phyloP scores from a whole-genome alignment of 2,797 vertebrate genomes.

The Delichon dasypus region DNA sequence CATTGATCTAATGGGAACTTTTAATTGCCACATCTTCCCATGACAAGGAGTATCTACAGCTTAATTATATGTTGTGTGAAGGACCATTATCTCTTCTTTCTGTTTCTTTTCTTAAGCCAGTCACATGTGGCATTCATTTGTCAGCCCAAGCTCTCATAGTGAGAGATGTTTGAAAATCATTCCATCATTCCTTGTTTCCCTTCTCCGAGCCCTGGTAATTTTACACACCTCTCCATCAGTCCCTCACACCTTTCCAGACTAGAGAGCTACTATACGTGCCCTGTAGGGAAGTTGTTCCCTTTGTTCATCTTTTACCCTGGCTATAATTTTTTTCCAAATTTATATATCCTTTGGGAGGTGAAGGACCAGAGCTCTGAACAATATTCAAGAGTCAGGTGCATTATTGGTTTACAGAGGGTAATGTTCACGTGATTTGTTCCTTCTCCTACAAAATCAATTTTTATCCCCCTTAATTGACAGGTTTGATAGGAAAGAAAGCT shows the following conservation, averaged over 20 bases:
- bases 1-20: conserved; percentile 1
- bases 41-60: background rate
- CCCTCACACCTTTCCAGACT: background rate
- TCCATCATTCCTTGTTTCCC: background rate
- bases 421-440: background rate
- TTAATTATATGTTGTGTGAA: background rate
- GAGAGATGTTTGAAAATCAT: background rate
- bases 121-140: background rate
- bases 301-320: background rate
- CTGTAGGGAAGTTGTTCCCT: background rate
- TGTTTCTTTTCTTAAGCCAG: conserved; percentile 11
- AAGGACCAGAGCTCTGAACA: background rate
- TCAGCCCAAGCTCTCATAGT: background rate
- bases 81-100: background rate
- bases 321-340: background rate
- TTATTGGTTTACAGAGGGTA: background rate
- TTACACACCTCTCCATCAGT: background rate
- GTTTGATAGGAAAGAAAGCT: background rate
- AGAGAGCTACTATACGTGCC: background rate
- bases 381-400: background rate
- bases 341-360: background rate
- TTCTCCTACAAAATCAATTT: background rate
- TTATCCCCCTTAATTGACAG: background rate
- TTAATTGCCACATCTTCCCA: background rate
- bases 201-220: background rate